Evolutionary conservation across 2,888 invertebrate genomes (phyloP).

Genomic region (Lepidocyrtinus sp.): DNA sequence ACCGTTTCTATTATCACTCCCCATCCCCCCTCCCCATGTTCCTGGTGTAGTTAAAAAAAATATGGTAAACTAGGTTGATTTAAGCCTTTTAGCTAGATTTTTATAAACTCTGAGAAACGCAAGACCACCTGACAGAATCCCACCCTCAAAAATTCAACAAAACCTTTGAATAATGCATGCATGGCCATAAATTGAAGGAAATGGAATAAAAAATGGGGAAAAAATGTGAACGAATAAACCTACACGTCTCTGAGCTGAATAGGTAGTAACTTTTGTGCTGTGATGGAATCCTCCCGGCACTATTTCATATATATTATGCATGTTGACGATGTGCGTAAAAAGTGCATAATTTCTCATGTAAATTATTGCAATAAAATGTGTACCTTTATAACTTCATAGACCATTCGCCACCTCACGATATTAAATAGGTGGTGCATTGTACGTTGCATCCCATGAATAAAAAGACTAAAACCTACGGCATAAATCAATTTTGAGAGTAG

Average conservation of each 20-base stretch:
- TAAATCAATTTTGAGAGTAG: conserved; percentile 38
- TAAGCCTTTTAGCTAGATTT: neutral
- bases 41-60: conserved; percentile 8
- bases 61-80: conserved; percentile 1
- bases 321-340: conserved; percentile 18
- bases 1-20: conserved; percentile 8
- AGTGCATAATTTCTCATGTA: conserved; percentile 15
- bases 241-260: neutral
- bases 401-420: too few species aligned
- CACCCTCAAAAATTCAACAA: conserved; percentile 27
- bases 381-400: too few species aligned
- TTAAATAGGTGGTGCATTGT: too few species aligned
- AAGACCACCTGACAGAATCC: conserved; percentile 53
- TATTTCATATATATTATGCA: conserved; percentile 18
- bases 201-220: conserved; percentile 9
- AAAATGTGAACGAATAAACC: neutral
- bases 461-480: conserved; percentile 29
- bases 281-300: conserved; percentile 9
- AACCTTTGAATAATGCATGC: conserved; percentile 16
- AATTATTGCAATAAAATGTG: conserved; percentile 5
- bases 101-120: conserved; percentile 7
- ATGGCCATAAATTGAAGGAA: conserved; percentile 16
- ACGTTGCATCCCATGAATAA: neutral
- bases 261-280: neutral
- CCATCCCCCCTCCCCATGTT: too few species aligned